Evolutionary conservation across 1,140 invertebrate genomes (phyloP).

Genomic region (Diachasma alloeum): DNA sequence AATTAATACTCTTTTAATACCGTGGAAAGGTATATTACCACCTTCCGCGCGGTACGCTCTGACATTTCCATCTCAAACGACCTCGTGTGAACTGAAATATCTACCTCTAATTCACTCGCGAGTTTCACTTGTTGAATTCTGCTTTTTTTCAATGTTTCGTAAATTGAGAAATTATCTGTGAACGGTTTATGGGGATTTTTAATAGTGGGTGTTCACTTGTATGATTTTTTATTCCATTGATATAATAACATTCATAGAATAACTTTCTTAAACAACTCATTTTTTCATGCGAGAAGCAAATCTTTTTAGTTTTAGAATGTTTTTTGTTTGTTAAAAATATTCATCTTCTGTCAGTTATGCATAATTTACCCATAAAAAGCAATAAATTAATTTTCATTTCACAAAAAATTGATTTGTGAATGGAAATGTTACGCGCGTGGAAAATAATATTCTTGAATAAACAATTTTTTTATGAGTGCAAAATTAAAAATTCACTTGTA

Average conservation of each 20-base stretch:
- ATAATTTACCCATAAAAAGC: no score
- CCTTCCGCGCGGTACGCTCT: background rate
- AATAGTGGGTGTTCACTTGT: background rate
- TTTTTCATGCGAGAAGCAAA: no score
- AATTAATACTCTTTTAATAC: background rate
- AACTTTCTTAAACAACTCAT: no score
- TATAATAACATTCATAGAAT: background rate
- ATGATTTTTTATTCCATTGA: background rate
- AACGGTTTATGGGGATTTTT: background rate
- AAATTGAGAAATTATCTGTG: background rate
- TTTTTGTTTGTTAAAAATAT: no score
- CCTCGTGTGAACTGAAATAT: background rate
- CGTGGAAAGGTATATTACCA: background rate
- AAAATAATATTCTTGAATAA: no score
- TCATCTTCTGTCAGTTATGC: no score
- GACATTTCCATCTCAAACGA: slow-evolving; percentile 5
- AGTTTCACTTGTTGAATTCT: background rate
- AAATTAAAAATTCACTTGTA: no score
- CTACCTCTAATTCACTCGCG: background rate
- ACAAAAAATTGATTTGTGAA: no score
- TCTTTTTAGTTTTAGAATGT: no score
- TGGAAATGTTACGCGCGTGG: no score
- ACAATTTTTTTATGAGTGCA: no score
- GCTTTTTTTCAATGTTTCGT: background rate
- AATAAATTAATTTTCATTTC: no score